Conservation (phyloP, 2,113 vertebrate genomes). For the Pitta sordida region DNA sequence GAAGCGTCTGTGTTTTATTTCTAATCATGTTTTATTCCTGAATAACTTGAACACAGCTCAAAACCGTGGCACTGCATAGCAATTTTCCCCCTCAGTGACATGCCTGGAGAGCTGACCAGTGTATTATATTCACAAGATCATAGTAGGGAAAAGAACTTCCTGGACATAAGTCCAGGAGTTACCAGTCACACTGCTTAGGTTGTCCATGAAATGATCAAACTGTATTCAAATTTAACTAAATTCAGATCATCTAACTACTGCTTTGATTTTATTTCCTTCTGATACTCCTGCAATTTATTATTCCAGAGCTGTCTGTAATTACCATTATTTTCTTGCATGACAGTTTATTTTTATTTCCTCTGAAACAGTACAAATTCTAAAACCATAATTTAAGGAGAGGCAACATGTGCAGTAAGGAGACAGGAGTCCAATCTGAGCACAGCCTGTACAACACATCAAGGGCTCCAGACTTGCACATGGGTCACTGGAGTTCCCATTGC, state of each 20-base stretch:
- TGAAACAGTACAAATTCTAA: neutral
- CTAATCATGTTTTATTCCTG: neutral
- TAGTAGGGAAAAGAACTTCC: neutral
- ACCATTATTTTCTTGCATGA: neutral
- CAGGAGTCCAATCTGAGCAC: neutral
- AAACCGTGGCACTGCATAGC: accelerated
- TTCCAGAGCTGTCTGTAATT: neutral
- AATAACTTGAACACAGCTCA: neutral
- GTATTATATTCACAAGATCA: neutral
- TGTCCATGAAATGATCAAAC: neutral
- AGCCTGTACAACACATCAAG: neutral
- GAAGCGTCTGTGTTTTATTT: neutral
- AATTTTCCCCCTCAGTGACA: neutral
- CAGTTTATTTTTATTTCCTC: neutral
- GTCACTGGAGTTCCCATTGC: neutral
- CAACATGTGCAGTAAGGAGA: neutral
- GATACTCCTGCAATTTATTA: neutral
- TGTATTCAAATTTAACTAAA: neutral
- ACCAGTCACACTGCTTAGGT: neutral
- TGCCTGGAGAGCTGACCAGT: neutral
- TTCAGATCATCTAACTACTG: neutral
- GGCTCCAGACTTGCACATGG: neutral
- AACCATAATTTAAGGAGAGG: neutral
- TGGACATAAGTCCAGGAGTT: neutral
- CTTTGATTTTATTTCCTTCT: neutral